phyloP scores from a whole-genome alignment of 2,113 vertebrate species.

The Serinus canaria region DNA sequence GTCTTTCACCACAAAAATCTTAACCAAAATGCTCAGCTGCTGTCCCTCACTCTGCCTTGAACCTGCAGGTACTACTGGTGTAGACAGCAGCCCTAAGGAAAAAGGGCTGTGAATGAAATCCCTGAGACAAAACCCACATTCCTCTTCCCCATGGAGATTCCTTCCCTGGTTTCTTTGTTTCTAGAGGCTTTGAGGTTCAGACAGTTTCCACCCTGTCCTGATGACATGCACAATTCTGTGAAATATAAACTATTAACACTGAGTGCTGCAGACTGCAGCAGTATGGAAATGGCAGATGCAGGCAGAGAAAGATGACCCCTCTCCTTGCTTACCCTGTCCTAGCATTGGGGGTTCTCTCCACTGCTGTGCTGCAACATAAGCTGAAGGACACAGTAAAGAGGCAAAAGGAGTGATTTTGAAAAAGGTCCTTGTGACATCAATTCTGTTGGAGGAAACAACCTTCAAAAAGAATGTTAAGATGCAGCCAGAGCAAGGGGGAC shows the following conservation, averaged over 20 bases:
- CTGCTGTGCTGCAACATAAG: background rate
- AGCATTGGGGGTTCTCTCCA: background rate
- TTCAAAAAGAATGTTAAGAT: background rate
- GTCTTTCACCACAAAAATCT: background rate
- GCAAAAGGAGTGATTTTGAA: background rate
- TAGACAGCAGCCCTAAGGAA: background rate
- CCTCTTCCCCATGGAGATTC: background rate
- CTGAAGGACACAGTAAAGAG: background rate
- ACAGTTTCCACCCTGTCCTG: background rate
- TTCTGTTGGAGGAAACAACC: background rate
- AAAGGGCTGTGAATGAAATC: background rate
- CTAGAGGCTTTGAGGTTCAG: background rate
- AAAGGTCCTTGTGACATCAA: background rate
- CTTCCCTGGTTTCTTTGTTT: background rate
- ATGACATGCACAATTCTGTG: fast-evolving
- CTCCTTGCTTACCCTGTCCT: background rate
- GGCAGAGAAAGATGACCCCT: background rate
- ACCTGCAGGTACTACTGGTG: background rate
- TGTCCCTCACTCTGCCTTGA: background rate
- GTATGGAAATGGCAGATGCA: background rate
- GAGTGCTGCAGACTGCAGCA: background rate
- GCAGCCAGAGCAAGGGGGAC: background rate
- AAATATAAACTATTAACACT: background rate
- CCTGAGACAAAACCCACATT: background rate
- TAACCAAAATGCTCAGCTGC: background rate